A percentile compares a stretch with the other conserved stretches of the same genome.
Conservation (phyloP, 2,888 invertebrate species). For the Hetaerina titia region DNA sequence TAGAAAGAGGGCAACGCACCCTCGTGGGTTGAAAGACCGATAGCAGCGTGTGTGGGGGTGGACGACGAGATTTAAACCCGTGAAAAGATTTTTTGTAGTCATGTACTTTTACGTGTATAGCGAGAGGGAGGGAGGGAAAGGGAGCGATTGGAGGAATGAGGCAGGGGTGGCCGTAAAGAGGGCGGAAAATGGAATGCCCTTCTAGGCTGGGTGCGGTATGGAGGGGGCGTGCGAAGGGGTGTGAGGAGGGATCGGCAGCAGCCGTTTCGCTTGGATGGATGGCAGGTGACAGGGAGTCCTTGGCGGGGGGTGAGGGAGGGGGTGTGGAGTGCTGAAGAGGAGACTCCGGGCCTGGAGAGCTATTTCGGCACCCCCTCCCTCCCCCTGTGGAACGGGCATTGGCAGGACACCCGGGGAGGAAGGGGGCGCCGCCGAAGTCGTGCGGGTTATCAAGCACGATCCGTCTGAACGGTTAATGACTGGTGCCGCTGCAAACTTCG, state of each 20-base stretch:
- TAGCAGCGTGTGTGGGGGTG: not conserved
- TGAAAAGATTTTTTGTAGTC: not conserved
- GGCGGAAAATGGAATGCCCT: not conserved
- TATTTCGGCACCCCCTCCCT: not conserved
- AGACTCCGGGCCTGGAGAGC: not conserved
- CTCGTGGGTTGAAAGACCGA: not conserved
- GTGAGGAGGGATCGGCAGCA: not conserved
- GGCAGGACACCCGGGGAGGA: not conserved
- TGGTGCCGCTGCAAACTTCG: not conserved
- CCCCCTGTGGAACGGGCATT: not conserved
- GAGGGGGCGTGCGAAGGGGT: not conserved
- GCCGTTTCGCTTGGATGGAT: not conserved
- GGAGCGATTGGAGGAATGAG: no score
- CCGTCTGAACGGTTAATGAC: not conserved
- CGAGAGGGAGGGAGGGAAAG: not conserved
- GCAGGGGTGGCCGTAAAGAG: not conserved
- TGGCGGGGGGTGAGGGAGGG: not conserved
- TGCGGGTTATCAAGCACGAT: not conserved
- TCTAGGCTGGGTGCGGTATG: not conserved
- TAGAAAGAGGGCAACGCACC: not conserved
- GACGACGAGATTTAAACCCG: not conserved
- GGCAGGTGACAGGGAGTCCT: not conserved
- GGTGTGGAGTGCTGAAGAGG: not conserved
- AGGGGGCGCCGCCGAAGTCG: not conserved
- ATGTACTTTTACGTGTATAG: not conserved